A percentile compares a stretch with the other conserved stretches of the same genome.
phyloP scores from a whole-genome alignment of 1,140 invertebrate genomes.

The Listronotus bonariensis region DNA sequence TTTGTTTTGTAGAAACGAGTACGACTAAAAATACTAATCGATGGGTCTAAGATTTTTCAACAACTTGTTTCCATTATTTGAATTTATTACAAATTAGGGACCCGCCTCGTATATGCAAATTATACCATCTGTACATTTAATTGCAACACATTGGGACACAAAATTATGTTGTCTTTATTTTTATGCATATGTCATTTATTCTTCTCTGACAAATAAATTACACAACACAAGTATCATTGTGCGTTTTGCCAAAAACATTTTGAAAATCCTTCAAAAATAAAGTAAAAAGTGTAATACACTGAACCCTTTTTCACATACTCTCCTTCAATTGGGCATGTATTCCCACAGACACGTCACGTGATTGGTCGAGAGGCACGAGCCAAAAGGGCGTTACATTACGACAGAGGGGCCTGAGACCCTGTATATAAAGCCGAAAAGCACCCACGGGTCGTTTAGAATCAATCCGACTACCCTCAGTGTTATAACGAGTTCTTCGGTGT shows the following conservation, averaged over 20 bases:
- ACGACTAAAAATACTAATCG: too few relatives aligned
- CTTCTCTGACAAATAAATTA: neutral
- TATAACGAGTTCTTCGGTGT: neutral
- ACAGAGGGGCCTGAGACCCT: neutral
- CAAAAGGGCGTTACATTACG: constrained; percentile 16
- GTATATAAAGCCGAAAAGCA: constrained; percentile 19
- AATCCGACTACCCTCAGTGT: constrained; percentile 1
- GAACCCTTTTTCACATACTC: neutral
- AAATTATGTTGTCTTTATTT: too few relatives aligned
- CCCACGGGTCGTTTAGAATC: neutral
- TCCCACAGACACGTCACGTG: neutral
- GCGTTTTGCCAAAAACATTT: neutral
- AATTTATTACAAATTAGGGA: too few relatives aligned
- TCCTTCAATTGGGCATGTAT: constrained; percentile 9
- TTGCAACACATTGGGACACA: too few relatives aligned
- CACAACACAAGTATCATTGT: neutral
- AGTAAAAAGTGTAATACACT: constrained; percentile 1
- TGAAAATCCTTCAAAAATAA: neutral
- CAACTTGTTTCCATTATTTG: too few relatives aligned
- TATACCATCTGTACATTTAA: too few relatives aligned
- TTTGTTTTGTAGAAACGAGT: too few relatives aligned
- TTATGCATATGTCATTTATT: too few relatives aligned
- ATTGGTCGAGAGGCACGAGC: constrained; percentile 34
- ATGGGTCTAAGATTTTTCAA: too few relatives aligned
- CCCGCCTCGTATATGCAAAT: too few relatives aligned